phyloP scores from a whole-genome alignment of 2,797 vertebrate species.

The Tarsius wallacei region DNA sequence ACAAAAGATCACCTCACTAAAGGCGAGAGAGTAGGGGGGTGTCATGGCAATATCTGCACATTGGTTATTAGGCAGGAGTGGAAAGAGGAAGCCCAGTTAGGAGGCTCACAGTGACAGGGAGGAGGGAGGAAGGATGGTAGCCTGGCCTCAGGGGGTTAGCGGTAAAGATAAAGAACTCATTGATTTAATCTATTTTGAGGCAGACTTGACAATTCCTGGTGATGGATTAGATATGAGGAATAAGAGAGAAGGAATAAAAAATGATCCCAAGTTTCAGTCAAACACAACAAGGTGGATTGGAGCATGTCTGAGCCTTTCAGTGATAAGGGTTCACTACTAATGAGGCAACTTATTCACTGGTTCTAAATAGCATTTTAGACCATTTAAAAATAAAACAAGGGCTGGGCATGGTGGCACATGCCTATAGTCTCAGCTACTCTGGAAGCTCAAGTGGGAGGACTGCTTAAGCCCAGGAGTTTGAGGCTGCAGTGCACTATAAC shows the following conservation, averaged over 20 bases:
- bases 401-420: background rate
- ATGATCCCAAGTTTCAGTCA: background rate
- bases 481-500: background rate
- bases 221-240: background rate
- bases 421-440: background rate
- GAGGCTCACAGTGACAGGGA: background rate
- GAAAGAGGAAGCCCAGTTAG: background rate
- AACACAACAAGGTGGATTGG: background rate
- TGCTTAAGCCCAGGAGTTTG: background rate
- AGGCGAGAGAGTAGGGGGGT: background rate
- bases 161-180: background rate
- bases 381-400: constrained; percentile 46
- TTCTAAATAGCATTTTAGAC: constrained; percentile 38
- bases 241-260: background rate
- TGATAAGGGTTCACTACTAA: background rate
- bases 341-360: background rate
- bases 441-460: background rate
- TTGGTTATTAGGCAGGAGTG: background rate
- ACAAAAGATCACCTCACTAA: constrained; percentile 19
- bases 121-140: background rate
- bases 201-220: background rate
- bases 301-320: background rate
- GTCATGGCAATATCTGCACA: background rate
- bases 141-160: background rate
- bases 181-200: constrained; percentile 47